These are phyloP conservation scores for Lycopodina hypogea DNA, from an alignment of 37 sponge, comb jelly and placozoan genomes.

Conservation along the genomic window DNA sequence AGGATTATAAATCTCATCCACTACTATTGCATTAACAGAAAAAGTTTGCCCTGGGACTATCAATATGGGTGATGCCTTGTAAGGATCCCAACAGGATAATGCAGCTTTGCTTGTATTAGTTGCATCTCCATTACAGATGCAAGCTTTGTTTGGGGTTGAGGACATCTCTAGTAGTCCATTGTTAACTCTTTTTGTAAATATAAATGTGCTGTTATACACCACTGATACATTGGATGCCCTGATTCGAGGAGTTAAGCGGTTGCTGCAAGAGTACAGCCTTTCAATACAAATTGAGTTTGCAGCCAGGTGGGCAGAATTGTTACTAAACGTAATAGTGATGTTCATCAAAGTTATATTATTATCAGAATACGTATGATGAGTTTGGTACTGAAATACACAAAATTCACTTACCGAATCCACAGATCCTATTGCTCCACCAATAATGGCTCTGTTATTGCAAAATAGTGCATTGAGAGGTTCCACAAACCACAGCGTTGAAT, in stretches of 20 bases:
- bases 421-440: slow-evolving; percentile 35
- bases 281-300: slow-evolving; percentile 25
- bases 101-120: neutral
- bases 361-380: neutral
- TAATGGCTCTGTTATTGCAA: slow-evolving; percentile 4
- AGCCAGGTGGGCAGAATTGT: slow-evolving; percentile 17
- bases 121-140: neutral
- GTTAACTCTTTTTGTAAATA: neutral
- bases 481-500: neutral
- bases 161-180: slow-evolving; percentile 24
- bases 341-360: slow-evolving; percentile 9
- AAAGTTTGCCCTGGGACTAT: slow-evolving; percentile 10
- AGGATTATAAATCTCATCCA: slow-evolving; percentile 7
- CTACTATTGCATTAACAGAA: neutral
- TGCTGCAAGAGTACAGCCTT: slow-evolving; percentile 11
- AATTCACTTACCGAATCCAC: neutral
- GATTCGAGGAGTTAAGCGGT: neutral
- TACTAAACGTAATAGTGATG: neutral
- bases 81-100: neutral
- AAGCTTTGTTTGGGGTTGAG: neutral
- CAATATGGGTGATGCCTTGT: neutral
- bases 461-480: slow-evolving; percentile 20
- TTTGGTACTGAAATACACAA: slow-evolving; percentile 18
- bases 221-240: neutral
- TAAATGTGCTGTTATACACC: slow-evolving; percentile 8